Conservation (phyloP, 2,797 vertebrate species). For the Bradypodion pumilum region DNA sequence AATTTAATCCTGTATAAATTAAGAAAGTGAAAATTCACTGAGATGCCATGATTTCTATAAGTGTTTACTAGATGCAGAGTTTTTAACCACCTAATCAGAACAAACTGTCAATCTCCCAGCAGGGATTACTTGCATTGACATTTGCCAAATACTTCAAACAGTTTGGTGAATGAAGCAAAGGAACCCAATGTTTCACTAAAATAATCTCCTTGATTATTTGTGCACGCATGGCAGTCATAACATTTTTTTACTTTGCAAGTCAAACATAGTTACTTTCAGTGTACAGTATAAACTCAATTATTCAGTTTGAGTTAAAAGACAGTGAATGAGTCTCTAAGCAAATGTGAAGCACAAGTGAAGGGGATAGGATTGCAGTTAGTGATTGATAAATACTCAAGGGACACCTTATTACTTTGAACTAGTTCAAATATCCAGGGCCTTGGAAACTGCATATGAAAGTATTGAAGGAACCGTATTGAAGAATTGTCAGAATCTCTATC, state of each 20-base stretch:
- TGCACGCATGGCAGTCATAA: not conserved
- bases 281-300: not conserved
- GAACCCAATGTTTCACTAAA: not conserved
- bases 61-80: not conserved
- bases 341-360: too few species aligned
- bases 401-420: too few species aligned
- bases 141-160: not conserved
- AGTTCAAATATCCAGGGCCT: too few species aligned
- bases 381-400: too few species aligned
- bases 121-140: not conserved
- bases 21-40: slow-evolving; percentile 5
- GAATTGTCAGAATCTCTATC: too few species aligned
- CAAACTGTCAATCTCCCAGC: not conserved
- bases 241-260: not conserved
- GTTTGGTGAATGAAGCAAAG: not conserved
- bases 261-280: not conserved
- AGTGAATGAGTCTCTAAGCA: too few species aligned
- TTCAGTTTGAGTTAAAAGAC: slow-evolving; percentile 7
- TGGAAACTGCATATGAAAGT: too few species aligned
- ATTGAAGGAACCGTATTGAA: too few species aligned
- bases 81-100: not conserved
- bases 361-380: too few species aligned
- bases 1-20: not conserved
- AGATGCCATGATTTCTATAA: slow-evolving; percentile 1
- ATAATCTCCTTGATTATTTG: not conserved